phyloP scores from a whole-genome alignment of 2,113 vertebrate species.

The Solea senegalensis region DNA sequence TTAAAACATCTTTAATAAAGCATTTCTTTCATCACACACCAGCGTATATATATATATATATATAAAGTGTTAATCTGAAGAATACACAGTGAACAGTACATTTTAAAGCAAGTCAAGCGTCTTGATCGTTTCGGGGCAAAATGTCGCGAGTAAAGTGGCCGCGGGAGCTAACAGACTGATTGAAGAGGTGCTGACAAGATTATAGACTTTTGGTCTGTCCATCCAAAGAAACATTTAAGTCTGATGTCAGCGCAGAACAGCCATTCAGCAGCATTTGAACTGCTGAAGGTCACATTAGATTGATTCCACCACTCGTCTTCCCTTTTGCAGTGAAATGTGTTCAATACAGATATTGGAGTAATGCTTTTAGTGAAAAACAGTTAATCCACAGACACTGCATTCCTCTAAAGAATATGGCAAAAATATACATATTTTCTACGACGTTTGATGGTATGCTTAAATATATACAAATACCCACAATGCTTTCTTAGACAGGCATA shows the following conservation, averaged over 20 bases:
- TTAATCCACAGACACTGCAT: neutral
- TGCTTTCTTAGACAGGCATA: slow-evolving; percentile 25
- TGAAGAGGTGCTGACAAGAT: slow-evolving; percentile 27
- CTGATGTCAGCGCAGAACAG: slow-evolving; percentile 10
- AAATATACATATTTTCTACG: slow-evolving; percentile 30
- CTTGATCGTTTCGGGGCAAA: slow-evolving; percentile 18
- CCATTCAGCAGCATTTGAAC: slow-evolving; percentile 12
- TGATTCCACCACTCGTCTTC: slow-evolving; percentile 5
- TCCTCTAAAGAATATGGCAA: slow-evolving; percentile 22
- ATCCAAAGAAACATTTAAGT: slow-evolving; percentile 12
- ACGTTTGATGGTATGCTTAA: slow-evolving; percentile 10
- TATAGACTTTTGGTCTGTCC: slow-evolving; percentile 14
- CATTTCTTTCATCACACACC: slow-evolving; percentile 53
- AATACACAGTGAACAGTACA: slow-evolving; percentile 30
- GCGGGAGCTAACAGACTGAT: slow-evolving; percentile 7
- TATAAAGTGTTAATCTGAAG: slow-evolving; percentile 61
- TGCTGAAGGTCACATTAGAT: slow-evolving; percentile 21
- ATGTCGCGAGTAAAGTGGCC: slow-evolving; percentile 1
- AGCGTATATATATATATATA: slow-evolving; percentile 16
- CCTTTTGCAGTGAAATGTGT: slow-evolving; percentile 14
- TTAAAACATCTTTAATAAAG: slow-evolving; percentile 72
- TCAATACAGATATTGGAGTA: slow-evolving; percentile 15
- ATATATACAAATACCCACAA: slow-evolving; percentile 41
- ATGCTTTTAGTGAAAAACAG: slow-evolving; percentile 27
- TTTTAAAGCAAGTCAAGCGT: slow-evolving; percentile 15